Evolutionary conservation across 2,888 invertebrate genomes (phyloP), one percentile per base, ranked within the genome.

Genomic region (Heliconius erato): DNA sequence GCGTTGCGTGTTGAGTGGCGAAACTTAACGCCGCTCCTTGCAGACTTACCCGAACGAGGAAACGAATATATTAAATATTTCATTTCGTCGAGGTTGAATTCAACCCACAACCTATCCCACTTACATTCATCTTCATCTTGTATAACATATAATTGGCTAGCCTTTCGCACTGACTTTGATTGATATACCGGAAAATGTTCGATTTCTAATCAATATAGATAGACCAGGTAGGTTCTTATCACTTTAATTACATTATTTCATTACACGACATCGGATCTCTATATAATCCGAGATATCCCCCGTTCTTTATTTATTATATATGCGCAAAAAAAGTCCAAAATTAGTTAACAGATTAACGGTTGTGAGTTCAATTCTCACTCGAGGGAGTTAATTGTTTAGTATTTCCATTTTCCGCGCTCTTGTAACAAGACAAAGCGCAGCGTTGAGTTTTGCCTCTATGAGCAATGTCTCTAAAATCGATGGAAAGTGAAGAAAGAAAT

Each of bases 61-160:
- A 63, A 63, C n/a, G n/a, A 63, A 63, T n/a, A 63, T 63, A 63
- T n/a, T 63, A 63, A 63, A 63, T 63, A 11, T n/a, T 63, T n/a
- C 3, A 63, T n/a, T 63, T 9, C 19, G 7, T 54, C 54, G 19
- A 54, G 54, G 7, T 7, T 7, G 2, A 54, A 54, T 54, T 2
- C 9, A 54, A 54, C 19, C 54, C 54, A 54, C 54, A 23, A 54
- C 0, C 23, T 49, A 14, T 14, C 14, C 44, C 12, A 14, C 40
- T 54, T 54, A 23, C 7, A 54, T 54, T 19, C 0, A 40, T 40
- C 54, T 54, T 23, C 54, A 54, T 54, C 54, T 54, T 54, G 23
- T 54, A 54, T 63, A 63, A 63, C 7, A 67, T 32, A 28, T 67
- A 67, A 28, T 67, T 67, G 28, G 19, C 19, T 67, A 28, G 28